Evolutionary conservation across 2,888 invertebrate species (phyloP).

Genomic region (Xestia xanthographa): DNA sequence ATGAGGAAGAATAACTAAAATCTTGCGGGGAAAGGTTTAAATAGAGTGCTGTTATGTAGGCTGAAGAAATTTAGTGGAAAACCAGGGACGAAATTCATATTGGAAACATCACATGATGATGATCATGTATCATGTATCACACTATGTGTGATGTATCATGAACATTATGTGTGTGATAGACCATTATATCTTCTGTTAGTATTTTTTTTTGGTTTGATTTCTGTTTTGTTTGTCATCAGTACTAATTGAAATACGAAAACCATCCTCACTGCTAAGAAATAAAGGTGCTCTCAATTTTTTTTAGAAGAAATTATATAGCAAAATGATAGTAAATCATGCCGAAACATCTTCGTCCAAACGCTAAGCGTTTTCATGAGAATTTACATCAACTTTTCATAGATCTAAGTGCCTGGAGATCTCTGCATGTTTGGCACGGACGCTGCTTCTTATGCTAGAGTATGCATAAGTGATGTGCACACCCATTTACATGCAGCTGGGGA

Average conservation of each 20-base stretch:
- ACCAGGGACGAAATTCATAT: background rate
- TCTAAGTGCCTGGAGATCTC: slow-evolving; percentile 31
- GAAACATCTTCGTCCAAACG: background rate
- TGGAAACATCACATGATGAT: too few species aligned
- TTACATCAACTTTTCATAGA: slow-evolving; percentile 54
- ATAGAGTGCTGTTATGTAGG: background rate
- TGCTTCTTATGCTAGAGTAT: slow-evolving; percentile 37
- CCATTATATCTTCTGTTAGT: too few species aligned
- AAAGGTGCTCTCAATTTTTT: background rate
- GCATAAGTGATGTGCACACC: slow-evolving; percentile 34
- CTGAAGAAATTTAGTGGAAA: background rate
- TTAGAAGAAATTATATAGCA: background rate
- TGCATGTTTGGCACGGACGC: slow-evolving; percentile 35
- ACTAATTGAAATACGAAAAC: background rate
- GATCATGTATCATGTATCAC: too few species aligned
- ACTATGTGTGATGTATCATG: too few species aligned
- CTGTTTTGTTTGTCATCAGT: background rate
- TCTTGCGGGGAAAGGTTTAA: background rate
- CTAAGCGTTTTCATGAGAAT: slow-evolving; percentile 28
- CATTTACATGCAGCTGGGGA: slow-evolving; percentile 19
- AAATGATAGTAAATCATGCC: background rate
- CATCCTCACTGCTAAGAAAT: background rate
- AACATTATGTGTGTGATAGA: too few species aligned
- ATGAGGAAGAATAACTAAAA: background rate
- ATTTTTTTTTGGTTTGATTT: too few species aligned